Evolutionary conservation across 1,140 invertebrate species (phyloP), one percentile per base, ranked within the genome.

Genomic region (Oscheius sp.): DNA sequence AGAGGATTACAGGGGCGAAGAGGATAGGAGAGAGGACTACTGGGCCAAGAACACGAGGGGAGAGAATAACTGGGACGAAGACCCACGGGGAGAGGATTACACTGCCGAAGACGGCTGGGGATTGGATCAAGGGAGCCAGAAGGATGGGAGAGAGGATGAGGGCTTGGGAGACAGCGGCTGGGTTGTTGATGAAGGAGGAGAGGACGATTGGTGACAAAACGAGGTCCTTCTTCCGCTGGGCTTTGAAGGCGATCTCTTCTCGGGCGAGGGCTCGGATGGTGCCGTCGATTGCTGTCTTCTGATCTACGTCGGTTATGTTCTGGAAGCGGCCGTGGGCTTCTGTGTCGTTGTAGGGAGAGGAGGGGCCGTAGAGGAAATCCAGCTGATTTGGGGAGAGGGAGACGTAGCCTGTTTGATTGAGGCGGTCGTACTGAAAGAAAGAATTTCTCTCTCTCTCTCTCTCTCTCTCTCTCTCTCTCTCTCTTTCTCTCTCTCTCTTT

Each of bases 11-110:
- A 4, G 79, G 79, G 23, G 74, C 68, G 20, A 79, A 68, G 18
- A 78, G 68, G 3, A 78, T 35, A 31, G 80, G 80, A 0, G 73
- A 70, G 13, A 82, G 61, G 61, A 82, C 82, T 26, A 78, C 35
- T 3, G 77, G 77, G 31, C 29, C 34, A 13, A 78, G 74, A 35
- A 65, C 23, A 26, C 78, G 45, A 49, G 80, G 80, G 2, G 59
- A 42, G 7, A 82, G 55, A 62, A 82, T 83, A 3, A 77, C 45
- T 20, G 76, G 76, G 52, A 62, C 49, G 45, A 77, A 79, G 61
- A 35, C 65, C 73, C 66, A 78, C 0, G 77, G 77, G 1, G 61
- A 29, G 10, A 78, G 35, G 34, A 78, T 78, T 28, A 65, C 64
- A 28, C 64, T 46, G 26, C 77, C 77, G 34, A 78, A 74, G 29